phyloP scores from a whole-genome alignment of 2,113 vertebrate species.

The Paramormyrops kingsleyae region DNA sequence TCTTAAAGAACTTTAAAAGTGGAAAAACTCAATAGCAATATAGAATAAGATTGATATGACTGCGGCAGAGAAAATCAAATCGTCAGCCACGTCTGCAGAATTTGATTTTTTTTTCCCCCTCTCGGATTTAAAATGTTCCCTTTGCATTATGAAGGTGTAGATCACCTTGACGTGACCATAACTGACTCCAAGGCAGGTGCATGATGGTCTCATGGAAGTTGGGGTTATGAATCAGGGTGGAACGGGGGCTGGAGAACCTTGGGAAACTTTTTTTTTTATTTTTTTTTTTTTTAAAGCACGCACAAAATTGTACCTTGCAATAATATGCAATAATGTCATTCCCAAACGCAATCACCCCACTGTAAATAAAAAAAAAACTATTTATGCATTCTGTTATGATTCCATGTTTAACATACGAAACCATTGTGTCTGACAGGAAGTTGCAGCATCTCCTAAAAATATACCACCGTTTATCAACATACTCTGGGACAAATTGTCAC shows the following conservation, averaged over 20 bases:
- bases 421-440: not conserved
- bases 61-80: not conserved
- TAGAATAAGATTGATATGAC: not conserved
- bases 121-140: not conserved
- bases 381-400: not conserved
- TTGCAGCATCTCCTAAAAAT: not conserved
- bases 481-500: constrained; percentile 7
- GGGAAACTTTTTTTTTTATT: not conserved
- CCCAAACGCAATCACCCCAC: not conserved
- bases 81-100: not conserved
- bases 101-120: not conserved
- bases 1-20: not conserved
- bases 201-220: not conserved
- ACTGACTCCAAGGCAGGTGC: not conserved
- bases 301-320: not conserved
- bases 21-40: not conserved
- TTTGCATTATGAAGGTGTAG: not conserved
- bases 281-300: not conserved
- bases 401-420: not conserved
- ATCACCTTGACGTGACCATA: not conserved
- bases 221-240: not conserved
- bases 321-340: not conserved
- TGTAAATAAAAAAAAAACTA: not conserved
- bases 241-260: not conserved
- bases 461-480: not conserved